A percentile compares a stretch with the other conserved stretches of the same genome.
Evolutionary conservation across 2,113 vertebrate species (phyloP).

Genomic region (Trematomus loennbergii): DNA sequence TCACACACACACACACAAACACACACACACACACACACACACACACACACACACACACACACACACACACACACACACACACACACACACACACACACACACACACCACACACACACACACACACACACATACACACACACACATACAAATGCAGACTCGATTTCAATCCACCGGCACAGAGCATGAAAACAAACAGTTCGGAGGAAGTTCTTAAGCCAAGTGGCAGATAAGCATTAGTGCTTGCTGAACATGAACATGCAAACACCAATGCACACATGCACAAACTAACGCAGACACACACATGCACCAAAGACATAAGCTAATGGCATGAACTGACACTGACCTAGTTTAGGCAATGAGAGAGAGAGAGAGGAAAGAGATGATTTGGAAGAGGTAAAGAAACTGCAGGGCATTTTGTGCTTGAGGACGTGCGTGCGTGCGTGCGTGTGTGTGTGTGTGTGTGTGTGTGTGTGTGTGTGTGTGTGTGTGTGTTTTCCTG

Average conservation of each 20-base stretch:
- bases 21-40: slow-evolving; percentile 32
- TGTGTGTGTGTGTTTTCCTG: slow-evolving; percentile 35
- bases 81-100: slow-evolving; percentile 16
- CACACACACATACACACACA: slow-evolving; percentile 19
- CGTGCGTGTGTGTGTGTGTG: slow-evolving; percentile 12
- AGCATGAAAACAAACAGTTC: slow-evolving; percentile 69
- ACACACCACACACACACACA: slow-evolving; percentile 14
- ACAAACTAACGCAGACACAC: slow-evolving; percentile 18
- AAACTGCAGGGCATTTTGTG: slow-evolving; percentile 51
- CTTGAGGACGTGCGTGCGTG: slow-evolving; percentile 26
- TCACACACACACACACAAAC: slow-evolving; percentile 37
- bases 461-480: slow-evolving; percentile 20
- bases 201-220: slow-evolving; percentile 60
- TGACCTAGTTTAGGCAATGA: slow-evolving; percentile 78
- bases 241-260: slow-evolving; percentile 47
- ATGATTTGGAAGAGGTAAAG: slow-evolving; percentile 58
- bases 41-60: slow-evolving; percentile 9
- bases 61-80: slow-evolving; percentile 9
- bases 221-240: slow-evolving; percentile 63
- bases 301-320: slow-evolving; percentile 1
- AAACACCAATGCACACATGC: slow-evolving; percentile 13
- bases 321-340: slow-evolving; percentile 63
- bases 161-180: slow-evolving; percentile 46
- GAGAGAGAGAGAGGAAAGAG: slow-evolving; percentile 56
- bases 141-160: slow-evolving; percentile 34